Base-by-base conservation (phyloP, 2,113 vertebrate species). In the Rattus rattus region DNA sequence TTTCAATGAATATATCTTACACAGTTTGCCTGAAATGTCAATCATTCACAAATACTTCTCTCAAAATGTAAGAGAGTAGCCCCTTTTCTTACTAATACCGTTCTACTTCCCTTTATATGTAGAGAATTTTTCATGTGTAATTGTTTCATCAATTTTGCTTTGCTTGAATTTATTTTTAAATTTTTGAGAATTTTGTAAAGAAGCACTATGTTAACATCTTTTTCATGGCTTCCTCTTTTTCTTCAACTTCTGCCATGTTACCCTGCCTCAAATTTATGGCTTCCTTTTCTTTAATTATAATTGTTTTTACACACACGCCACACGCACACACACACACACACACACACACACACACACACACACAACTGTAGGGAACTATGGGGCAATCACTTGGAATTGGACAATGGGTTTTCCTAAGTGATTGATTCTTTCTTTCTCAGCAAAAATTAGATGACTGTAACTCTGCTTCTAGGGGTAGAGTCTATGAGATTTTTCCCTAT, bases 21-120 rank as follows among this genome's bases (percentile, higher is more conserved):
- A 49, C 9, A 36, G 65, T 59, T 54, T 20, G 2, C 33, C 19
- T 59, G 39, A 91, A 77, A 94, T 54, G 28, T 43, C 54, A 92
- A 19, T 65, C 77, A 30, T 49, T 94, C 47, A 65, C 33, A 85
- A 94, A 30, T 67, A 59, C 2, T 59, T 89, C n/a, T 86, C 52
- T 24, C 52, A 67, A 2, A 69, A 54, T 83, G 28, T 88, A 33
- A 63, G 20, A 76, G 16, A 83, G 22, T 43, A 77, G 19, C 26
- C 30, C 0, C 33, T 8, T 73, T 49, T 72, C 5, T 90, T 39
- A 92, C 54, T 75, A 67, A 43, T 26, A 75, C 59, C 3, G 28
- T 24, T 8, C 54, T 69, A 91, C 72, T 92, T 97, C n/a, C 19
- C 36, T 61, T 94, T 90, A 54, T 92, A n/a, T 85, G 28, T 33